Evolutionary conservation across 2,888 invertebrate genomes (phyloP), one percentile per base, ranked within the genome.

Genomic region (Ornithoptera priamus): DNA sequence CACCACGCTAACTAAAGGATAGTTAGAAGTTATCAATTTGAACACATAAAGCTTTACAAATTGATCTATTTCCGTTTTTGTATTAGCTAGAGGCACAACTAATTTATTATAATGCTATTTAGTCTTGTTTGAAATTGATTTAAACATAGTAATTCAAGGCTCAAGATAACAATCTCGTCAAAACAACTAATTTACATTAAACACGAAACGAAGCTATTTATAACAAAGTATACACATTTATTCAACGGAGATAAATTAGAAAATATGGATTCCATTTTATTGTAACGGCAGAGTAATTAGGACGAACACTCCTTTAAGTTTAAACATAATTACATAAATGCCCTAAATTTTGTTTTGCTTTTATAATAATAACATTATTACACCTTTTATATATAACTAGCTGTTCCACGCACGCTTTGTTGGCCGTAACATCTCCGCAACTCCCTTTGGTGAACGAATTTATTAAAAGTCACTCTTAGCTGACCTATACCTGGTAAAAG

Each of bases 171-270:
- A 58, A 58, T 58, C 57, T 22, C 20, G 20, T 58, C 53, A 22
- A 22, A 58, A 58, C 57, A 58, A 58, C 12, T 58, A 58, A 58
- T 24, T 58, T 22, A 58, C 57, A 58, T 58, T 58, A 58, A 58
- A 58, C 57, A 58, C 57, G 57, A 22, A 58, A 58, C 57, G 57
- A 24, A 58, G 57, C 57, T 58, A 58, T 58, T 58, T 58, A 58
- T 24, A 58, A 58, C 57, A 58, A 22, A 58, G 57, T 22, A 24
- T 22, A 58, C 7, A 20, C 24, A 58, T 58, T 58, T 58, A 22
- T 22, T 10, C 22, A 58, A 12, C 12, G 2, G 22, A 58, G 22
- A 58, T 22, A 22, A 58, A 58, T 22, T 58, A n/a, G 12, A 15
- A 22, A 10, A 22, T 58, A n/a, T 58, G n/a, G 18, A 56, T n/a